Percentiles rank a stretch among this genome's conserved stretches.
Evolutionary conservation across 2,888 invertebrate genomes (phyloP).

Genomic region (Eristalinus sepulchralis): DNA sequence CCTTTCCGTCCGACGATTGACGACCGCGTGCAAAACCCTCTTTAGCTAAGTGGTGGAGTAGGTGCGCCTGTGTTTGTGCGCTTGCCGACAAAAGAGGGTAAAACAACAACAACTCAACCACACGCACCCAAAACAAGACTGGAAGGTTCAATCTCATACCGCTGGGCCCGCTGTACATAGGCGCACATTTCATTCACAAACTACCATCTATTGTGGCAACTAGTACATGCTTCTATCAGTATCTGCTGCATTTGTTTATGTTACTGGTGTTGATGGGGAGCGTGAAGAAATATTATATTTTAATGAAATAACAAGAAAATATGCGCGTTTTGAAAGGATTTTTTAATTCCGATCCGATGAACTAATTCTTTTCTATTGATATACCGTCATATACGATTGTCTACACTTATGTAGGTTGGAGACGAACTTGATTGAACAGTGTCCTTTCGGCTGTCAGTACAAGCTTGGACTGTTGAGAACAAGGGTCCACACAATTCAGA

Average conservation of each 20-base stretch:
- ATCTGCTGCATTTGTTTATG: background rate
- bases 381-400: too few species aligned
- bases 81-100: slow-evolving; percentile 3
- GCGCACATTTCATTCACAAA: slow-evolving; percentile 58
- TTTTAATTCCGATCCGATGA: too few species aligned
- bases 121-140: slow-evolving; percentile 57
- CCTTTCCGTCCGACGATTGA: slow-evolving; percentile 7
- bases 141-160: slow-evolving; percentile 36
- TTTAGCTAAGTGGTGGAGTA: background rate
- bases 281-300: too few species aligned
- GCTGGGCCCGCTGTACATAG: slow-evolving; percentile 14
- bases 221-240: background rate
- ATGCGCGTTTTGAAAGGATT: too few species aligned
- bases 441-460: too few species aligned
- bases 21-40: slow-evolving; percentile 52
- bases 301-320: too few species aligned
- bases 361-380: too few species aligned
- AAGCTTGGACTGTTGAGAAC: too few species aligned
- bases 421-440: too few species aligned
- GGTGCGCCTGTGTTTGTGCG: background rate
- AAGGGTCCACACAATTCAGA: too few species aligned
- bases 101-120: background rate
- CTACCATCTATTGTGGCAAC: background rate
- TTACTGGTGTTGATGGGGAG: too few species aligned
- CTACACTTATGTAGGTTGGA: too few species aligned